Conservation (phyloP, 2,797 vertebrate genomes). For the Zalophus californianus region DNA sequence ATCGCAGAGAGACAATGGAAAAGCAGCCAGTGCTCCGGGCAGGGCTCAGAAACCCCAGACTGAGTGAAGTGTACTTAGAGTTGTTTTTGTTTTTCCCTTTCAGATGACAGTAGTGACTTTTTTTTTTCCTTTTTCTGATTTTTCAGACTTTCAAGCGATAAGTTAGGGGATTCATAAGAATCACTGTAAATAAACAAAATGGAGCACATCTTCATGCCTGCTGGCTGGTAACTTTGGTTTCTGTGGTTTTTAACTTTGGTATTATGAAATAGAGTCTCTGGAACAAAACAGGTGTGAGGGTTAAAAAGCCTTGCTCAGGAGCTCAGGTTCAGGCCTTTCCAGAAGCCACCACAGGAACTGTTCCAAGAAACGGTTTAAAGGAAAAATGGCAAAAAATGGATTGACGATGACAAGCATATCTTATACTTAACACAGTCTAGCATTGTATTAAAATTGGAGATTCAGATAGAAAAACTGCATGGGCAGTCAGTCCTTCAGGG, state of each 20-base stretch:
- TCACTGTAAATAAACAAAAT: background rate
- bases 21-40: rapidly evolving
- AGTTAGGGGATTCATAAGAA: background rate
- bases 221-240: background rate
- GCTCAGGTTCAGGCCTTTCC: background rate
- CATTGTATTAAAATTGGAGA: background rate
- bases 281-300: background rate
- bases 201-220: background rate
- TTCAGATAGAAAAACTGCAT: background rate
- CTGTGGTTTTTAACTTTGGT: background rate
- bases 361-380: background rate
- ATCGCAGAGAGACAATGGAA: background rate
- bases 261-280: background rate
- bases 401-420: background rate
- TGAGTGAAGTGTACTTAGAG: rapidly evolving
- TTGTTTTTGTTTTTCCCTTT: background rate
- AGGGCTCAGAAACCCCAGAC: background rate
- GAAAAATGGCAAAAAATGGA: background rate
- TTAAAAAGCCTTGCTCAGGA: background rate
- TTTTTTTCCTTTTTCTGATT: background rate
- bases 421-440: background rate
- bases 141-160: background rate
- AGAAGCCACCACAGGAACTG: background rate
- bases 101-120: background rate
- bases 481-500: too few relatives aligned